These are phyloP conservation scores for Biston stratarius DNA, from an alignment of 2,888 invertebrate genomes.

Conservation along the genomic window DNA sequence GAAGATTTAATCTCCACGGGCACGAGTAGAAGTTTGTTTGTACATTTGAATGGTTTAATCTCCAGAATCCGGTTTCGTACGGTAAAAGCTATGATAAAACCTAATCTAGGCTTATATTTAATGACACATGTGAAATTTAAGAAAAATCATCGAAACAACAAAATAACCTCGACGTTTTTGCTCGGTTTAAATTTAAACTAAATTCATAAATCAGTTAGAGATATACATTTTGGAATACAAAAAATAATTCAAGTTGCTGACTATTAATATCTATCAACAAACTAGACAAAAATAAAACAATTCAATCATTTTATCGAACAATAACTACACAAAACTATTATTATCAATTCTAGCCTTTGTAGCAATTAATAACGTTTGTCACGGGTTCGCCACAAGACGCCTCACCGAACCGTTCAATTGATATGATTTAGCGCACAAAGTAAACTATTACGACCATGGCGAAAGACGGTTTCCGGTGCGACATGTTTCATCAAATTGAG, in stretches of 20 bases:
- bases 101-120: no score
- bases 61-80: no score
- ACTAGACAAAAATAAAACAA: not conserved
- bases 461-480: conserved; percentile 50
- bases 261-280: not conserved
- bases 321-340: conserved; percentile 11
- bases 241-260: not conserved
- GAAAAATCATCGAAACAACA: no score
- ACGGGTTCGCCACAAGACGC: conserved; percentile 11
- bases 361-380: conserved; percentile 27
- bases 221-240: no score
- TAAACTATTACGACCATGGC: conserved; percentile 40
- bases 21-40: no score
- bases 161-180: no score
- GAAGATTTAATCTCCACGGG: no score
- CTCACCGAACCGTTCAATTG: conserved; percentile 38
- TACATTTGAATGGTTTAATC: no score
- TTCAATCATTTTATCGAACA: not conserved
- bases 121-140: no score
- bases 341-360: conserved; percentile 19
- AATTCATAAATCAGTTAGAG: no score
- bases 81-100: no score
- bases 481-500: conserved; percentile 62
- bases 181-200: no score
- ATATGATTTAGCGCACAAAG: conserved; percentile 43